Conservation (phyloP, 2,113 vertebrate genomes). For the Aptenodytes patagonicus region DNA sequence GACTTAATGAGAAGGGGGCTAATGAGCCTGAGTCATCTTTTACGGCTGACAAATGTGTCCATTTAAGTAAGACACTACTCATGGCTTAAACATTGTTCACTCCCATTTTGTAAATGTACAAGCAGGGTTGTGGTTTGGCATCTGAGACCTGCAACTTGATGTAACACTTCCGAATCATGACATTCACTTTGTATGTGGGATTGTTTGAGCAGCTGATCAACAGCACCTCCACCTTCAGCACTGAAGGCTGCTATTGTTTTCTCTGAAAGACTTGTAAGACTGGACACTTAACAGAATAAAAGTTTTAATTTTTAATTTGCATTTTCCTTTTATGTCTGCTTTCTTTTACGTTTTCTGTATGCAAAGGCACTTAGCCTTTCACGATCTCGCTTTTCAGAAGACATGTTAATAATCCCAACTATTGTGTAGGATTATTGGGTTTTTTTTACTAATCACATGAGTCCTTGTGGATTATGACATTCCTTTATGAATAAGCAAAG, state of each 20-base stretch:
- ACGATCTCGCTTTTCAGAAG: neutral
- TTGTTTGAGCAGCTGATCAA: conserved; percentile 14
- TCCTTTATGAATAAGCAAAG: neutral
- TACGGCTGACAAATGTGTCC: neutral
- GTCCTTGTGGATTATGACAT: neutral
- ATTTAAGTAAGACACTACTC: neutral
- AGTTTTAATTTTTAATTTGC: conserved; percentile 14
- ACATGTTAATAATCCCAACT: neutral
- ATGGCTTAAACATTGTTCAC: neutral
- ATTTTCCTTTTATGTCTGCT: neutral
- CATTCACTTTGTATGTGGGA: neutral
- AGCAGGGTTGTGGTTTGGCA: conserved; percentile 37
- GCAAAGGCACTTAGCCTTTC: neutral
- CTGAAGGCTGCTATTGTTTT: conserved; percentile 9
- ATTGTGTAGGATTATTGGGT: neutral
- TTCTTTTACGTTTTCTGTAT: neutral
- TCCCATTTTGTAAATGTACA: neutral
- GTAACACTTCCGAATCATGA: neutral
- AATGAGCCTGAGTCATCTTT: conserved; percentile 6
- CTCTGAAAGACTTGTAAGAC: conserved; percentile 29
- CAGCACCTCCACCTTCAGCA: conserved; percentile 11
- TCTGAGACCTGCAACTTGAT: neutral
- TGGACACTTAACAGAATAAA: conserved; percentile 54
- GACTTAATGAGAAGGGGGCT: conserved; percentile 17
- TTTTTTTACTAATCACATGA: neutral